Evolutionary conservation across 2,888 invertebrate species (phyloP).

Genomic region (Oasisia sp.): DNA sequence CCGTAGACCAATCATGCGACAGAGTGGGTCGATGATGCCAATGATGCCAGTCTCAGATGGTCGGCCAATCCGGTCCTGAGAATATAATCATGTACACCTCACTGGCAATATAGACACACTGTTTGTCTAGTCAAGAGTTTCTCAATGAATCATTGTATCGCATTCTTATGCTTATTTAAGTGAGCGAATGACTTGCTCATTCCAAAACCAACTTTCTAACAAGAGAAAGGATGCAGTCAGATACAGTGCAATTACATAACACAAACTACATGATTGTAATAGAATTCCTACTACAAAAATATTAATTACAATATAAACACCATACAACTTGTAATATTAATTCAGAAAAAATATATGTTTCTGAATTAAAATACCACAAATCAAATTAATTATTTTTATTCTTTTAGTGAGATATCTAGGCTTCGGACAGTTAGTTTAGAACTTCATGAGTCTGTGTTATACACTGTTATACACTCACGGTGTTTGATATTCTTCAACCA

Average conservation of each 20-base stretch:
- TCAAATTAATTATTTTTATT: neutral
- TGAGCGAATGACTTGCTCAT: too few species aligned
- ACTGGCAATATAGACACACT: too few species aligned
- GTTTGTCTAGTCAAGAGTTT: too few species aligned
- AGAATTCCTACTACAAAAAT: neutral
- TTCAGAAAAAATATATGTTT: conserved; percentile 19
- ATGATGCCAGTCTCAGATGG: conserved; percentile 95
- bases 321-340: conserved; percentile 20
- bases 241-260: neutral
- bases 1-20: conserved; percentile 92
- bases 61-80: conserved; percentile 86
- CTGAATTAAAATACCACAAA: neutral
- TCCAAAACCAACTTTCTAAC: too few species aligned
- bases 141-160: too few species aligned
- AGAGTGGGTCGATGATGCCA: conserved; percentile 94
- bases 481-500: neutral
- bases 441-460: neutral
- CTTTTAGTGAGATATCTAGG: neutral
- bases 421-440: neutral
- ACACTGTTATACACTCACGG: too few species aligned
- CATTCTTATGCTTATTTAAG: too few species aligned
- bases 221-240: too few species aligned
- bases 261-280: neutral
- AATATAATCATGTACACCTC: neutral
- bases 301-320: neutral